Evolutionary conservation across 2,113 vertebrate species (phyloP).

Genomic region (Copsychus sechellarum): DNA sequence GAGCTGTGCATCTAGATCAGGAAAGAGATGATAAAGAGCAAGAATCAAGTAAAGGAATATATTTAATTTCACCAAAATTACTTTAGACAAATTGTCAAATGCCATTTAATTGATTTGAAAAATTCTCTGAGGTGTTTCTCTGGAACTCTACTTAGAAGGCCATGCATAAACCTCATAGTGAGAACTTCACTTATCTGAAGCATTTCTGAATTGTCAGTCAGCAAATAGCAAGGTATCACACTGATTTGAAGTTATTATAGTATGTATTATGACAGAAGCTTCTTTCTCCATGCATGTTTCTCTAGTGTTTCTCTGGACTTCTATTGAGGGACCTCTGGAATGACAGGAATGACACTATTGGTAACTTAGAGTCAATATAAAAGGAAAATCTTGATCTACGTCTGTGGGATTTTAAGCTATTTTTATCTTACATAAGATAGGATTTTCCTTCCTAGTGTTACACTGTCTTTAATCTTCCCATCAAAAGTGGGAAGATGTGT

Average conservation of each 20-base stretch:
- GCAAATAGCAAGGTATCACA: background rate
- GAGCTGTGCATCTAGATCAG: background rate
- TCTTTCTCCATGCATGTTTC: background rate
- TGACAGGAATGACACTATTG: background rate
- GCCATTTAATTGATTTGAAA: background rate
- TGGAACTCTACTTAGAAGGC: background rate
- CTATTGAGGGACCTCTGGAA: background rate
- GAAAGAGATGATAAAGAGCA: background rate
- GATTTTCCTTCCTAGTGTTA: background rate
- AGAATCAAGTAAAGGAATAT: background rate
- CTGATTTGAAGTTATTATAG: background rate
- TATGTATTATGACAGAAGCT: background rate
- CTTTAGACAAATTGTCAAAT: background rate
- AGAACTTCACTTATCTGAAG: background rate
- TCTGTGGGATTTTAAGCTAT: background rate
- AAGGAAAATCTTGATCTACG: background rate
- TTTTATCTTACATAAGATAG: background rate
- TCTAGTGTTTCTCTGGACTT: background rate
- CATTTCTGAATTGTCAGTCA: background rate
- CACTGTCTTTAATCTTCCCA: background rate
- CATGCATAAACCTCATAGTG: rapidly evolving
- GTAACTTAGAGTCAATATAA: background rate
- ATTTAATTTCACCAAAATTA: background rate
- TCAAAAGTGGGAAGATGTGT: background rate
- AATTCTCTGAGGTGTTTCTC: background rate